Evolutionary conservation across 2,797 vertebrate species (phyloP), one percentile per base, ranked within the genome.

Genomic region (Oryzias dopingdopingensis): DNA sequence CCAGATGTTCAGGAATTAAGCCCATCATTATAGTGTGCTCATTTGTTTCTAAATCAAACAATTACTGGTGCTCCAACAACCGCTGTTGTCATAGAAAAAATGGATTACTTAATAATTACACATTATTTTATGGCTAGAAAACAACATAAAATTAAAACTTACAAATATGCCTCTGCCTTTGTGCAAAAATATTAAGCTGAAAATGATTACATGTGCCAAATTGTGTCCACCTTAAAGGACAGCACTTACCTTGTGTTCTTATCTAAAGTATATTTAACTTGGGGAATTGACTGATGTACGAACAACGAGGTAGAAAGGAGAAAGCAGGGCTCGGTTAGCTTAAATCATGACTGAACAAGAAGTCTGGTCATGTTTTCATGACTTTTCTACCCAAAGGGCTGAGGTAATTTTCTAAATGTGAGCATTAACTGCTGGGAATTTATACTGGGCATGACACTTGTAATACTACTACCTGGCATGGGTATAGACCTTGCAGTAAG

Each of bases 391-490:
- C 61, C 67, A 79, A 87, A 82, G 70, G 40, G 45, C 61, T 46
- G 64, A 63, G 63, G 70, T 84, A 83, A 88, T 90, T 86, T 86
- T 79, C 66, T 72, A 83, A 87, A 84, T 83, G 81, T 80, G 82
- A 81, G 72, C 65, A 48, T 72, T 75, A 81, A 80, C 82, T 76
- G 71, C 70, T 59, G 54, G 59, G 82, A 83, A 89, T 89, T 90
- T 89, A 86, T 83, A 69, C 69, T 55, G 68, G 77, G 57, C 70
- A 60, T 84, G 87, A 85, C 85, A 86, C 71, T 86, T 88, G 84
- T 81, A 88, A 86, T 82, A 60, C 83, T 76, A 76, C 79, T 83
- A 86, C 84, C 85, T 90, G 87, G 78, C 74, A 74, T 75, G 71
- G 79, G 61, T 81, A 62, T 48, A 73, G 76, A 79, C 78, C 74